Evolutionary conservation across 2,113 vertebrate species (phyloP).

Genomic region (Enhydra lutris): DNA sequence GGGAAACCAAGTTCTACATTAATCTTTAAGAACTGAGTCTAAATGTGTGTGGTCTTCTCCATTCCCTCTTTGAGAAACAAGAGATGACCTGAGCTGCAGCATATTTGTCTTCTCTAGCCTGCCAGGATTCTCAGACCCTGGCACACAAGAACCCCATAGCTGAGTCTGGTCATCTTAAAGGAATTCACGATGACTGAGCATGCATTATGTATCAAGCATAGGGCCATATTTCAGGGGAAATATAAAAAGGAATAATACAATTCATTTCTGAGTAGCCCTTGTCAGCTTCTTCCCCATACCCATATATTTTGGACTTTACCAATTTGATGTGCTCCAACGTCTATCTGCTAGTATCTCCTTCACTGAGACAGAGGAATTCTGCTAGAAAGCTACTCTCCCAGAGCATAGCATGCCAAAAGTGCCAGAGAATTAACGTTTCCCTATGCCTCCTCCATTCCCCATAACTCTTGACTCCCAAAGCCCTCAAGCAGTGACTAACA

Average conservation of each 20-base stretch:
- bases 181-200: neutral
- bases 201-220: neutral
- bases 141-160: neutral
- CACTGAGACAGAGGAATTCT: neutral
- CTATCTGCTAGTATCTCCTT: neutral
- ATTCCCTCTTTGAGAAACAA: slow-evolving; percentile 40
- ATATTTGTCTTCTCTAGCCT: slow-evolving; percentile 12
- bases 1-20: slow-evolving; percentile 61
- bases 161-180: neutral
- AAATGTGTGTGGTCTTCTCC: neutral
- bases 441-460: neutral
- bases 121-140: neutral
- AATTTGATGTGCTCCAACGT: neutral
- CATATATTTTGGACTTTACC: neutral
- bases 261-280: neutral
- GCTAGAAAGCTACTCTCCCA: neutral
- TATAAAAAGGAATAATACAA: neutral
- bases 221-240: neutral
- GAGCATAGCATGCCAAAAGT: neutral
- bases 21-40: slow-evolving; percentile 59
- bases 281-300: neutral
- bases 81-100: slow-evolving; percentile 38
- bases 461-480: too few species aligned
- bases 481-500: neutral
- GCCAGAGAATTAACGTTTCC: neutral